These are phyloP conservation scores for Acrobasis consociella DNA, from an alignment of 2,888 invertebrate genomes.

Conservation along the genomic window DNA sequence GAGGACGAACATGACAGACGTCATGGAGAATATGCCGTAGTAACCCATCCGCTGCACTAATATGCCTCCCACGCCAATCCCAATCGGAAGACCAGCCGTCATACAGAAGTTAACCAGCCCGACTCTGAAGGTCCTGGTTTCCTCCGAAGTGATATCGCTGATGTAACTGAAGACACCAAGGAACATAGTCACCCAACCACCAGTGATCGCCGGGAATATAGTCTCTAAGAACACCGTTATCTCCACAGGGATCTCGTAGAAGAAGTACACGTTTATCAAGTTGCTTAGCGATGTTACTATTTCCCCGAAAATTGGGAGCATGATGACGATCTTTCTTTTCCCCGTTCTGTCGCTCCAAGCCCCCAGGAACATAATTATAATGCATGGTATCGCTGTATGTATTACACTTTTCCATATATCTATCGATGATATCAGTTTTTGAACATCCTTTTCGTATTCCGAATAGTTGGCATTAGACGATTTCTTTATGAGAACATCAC, in stretches of 20 bases:
- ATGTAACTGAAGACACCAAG: constrained; percentile 85
- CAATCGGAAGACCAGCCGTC: constrained; percentile 82
- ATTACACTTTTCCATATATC: constrained; percentile 82
- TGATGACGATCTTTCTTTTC: constrained; percentile 80
- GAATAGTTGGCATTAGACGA: constrained; percentile 77
- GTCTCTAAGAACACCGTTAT: constrained; percentile 79
- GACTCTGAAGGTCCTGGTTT: constrained; percentile 83
- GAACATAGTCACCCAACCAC: constrained; percentile 83
- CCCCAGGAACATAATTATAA: constrained; percentile 83
- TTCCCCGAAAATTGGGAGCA: constrained; percentile 82
- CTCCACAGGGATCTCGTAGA: constrained; percentile 81
- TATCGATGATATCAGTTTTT: constrained; percentile 81
- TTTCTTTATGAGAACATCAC: constrained; percentile 63
- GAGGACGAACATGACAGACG: constrained; percentile 71
- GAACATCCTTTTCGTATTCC: constrained; percentile 84
- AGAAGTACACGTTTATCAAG: constrained; percentile 81
- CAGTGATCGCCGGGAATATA: constrained; percentile 76
- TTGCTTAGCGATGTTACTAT: constrained; percentile 75
- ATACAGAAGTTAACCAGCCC: constrained; percentile 84
- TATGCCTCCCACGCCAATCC: constrained; percentile 79
- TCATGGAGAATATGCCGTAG: constrained; percentile 71
- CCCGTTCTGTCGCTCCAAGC: constrained; percentile 85
- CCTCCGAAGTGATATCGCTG: constrained; percentile 82
- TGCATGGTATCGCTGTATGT: constrained; percentile 79
- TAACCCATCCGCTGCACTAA: constrained; percentile 69